Percentiles rank a stretch among this genome's conserved stretches.
Conservation (phyloP, 2,888 invertebrate genomes). For the Phaedon cochleariae region DNA sequence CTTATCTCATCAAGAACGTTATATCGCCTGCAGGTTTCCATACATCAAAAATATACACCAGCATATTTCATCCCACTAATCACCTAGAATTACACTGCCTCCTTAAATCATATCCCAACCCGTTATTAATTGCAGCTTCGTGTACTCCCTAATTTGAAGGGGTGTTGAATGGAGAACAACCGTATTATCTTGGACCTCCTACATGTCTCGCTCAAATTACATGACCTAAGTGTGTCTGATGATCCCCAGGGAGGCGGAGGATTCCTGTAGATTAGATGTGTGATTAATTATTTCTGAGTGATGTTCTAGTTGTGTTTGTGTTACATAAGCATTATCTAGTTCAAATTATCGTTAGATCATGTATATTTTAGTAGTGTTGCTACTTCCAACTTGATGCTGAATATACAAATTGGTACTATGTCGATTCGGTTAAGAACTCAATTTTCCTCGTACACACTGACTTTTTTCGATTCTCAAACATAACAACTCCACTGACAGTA, state of each 20-base stretch:
- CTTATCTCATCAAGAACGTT: background rate
- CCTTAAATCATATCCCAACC: slow-evolving; percentile 9
- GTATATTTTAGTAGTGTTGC: no score
- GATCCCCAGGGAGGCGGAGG: background rate
- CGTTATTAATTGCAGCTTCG: slow-evolving; percentile 15
- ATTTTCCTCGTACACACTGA: no score
- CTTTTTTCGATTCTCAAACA: no score
- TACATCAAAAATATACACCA: background rate
- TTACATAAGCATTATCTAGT: no score
- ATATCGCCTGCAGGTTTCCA: background rate
- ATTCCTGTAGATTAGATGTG: background rate
- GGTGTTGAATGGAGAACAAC: slow-evolving; percentile 17
- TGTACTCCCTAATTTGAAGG: slow-evolving; percentile 12
- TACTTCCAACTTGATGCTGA: no score
- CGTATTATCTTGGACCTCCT: background rate
- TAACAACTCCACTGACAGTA: no score
- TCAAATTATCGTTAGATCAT: no score
- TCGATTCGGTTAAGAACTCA: no score
- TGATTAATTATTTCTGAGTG: background rate
- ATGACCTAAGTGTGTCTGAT: background rate
- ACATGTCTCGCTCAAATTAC: slow-evolving; percentile 6
- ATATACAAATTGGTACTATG: no score
- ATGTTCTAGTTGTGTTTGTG: background rate
- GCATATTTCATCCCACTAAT: slow-evolving; percentile 1
- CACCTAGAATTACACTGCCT: background rate